Evolutionary conservation across 2,888 invertebrate species (phyloP).

Genomic region (Cylloceria caligata): DNA sequence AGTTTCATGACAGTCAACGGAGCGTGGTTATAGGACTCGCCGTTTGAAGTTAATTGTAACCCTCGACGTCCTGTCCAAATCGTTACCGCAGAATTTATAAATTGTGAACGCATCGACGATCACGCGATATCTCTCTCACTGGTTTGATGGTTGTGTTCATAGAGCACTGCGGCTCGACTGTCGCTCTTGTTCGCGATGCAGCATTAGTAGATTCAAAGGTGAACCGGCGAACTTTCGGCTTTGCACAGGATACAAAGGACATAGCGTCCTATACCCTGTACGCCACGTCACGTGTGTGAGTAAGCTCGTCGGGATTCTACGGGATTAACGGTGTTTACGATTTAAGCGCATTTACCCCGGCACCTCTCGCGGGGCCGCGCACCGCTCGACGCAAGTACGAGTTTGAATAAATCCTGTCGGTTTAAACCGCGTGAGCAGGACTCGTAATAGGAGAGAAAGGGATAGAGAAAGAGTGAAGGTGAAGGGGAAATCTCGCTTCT

Average conservation of each 20-base stretch:
- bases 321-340: conserved; percentile 80
- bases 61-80: conserved; percentile 22
- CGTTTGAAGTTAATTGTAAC: conserved; percentile 62
- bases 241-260: conserved; percentile 43
- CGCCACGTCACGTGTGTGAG: conserved; percentile 68
- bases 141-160: conserved; percentile 8
- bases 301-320: conserved; percentile 73
- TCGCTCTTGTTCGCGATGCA: conserved; percentile 19
- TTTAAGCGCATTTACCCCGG: conserved; percentile 78
- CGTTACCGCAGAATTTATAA: conserved; percentile 59
- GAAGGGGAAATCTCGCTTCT: neutral
- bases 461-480: neutral
- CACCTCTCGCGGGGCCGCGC: conserved; percentile 45
- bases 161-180: neutral
- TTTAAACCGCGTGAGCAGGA: conserved; percentile 67
- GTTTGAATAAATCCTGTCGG: conserved; percentile 76
- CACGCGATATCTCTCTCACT: neutral
- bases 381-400: conserved; percentile 72
- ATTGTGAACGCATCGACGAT: conserved; percentile 59
- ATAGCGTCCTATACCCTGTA: conserved; percentile 45
- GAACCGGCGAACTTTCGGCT: conserved; percentile 55
- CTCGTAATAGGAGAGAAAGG: conserved; percentile 46
- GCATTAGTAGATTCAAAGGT: conserved; percentile 55
- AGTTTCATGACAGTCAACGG: conserved; percentile 30
- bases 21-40: conserved; percentile 23